phyloP scores from a whole-genome alignment of 2,797 vertebrate species.

The Thamnophis elegans region DNA sequence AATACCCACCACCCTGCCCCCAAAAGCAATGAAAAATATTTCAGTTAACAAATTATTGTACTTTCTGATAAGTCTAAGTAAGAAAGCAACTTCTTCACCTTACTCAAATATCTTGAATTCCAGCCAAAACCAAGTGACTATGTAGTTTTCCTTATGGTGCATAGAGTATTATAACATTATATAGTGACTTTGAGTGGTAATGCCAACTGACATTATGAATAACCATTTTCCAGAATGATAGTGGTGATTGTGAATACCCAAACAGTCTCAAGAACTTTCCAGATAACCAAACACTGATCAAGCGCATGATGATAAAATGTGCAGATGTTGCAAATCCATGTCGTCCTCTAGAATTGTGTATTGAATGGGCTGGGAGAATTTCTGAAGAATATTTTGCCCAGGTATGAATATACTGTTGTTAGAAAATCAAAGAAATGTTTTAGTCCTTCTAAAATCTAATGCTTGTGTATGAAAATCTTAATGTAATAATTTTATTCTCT shows the following conservation, averaged over 20 bases:
- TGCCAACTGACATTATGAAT: not conserved
- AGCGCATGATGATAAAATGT: slow-evolving; percentile 84
- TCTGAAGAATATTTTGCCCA: slow-evolving; percentile 82
- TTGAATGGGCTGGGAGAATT: slow-evolving; percentile 81
- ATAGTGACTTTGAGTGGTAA: rapidly evolving
- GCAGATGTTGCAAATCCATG: slow-evolving; percentile 81
- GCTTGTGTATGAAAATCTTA: not conserved
- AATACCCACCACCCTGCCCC: not conserved
- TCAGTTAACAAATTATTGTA: not conserved
- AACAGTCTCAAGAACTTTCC: slow-evolving; percentile 71
- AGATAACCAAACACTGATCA: slow-evolving; percentile 79
- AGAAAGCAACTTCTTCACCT: not conserved
- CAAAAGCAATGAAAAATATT: not conserved
- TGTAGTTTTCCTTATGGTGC: not conserved
- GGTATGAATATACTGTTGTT: slow-evolving; percentile 49
- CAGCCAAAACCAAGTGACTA: not conserved
- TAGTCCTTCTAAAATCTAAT: not conserved
- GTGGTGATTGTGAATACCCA: slow-evolving; percentile 69
- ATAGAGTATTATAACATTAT: not conserved
- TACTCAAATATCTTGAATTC: not conserved
- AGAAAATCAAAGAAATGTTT: not conserved
- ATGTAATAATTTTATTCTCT: not conserved
- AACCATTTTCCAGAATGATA: slow-evolving; percentile 69
- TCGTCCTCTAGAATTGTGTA: slow-evolving; percentile 77
- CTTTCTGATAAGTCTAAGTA: not conserved